Base-by-base conservation (phyloP, 1,140 invertebrate genomes). In the Magallana angulata region DNA sequence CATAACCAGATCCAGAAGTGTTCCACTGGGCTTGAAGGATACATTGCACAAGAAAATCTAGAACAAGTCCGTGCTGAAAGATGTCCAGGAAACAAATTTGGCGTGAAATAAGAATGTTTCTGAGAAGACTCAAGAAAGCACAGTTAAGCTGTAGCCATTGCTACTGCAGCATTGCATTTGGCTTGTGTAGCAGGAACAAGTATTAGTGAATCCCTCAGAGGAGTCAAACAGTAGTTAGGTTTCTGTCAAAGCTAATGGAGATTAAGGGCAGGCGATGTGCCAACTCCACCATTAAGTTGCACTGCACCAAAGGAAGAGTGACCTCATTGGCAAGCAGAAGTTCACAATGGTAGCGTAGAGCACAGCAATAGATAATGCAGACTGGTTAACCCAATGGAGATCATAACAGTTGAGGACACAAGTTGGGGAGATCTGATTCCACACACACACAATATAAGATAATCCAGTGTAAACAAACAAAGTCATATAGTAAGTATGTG, bases 241-340 rank as follows among this genome's bases (percentile, higher is more conserved):
- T 76, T 76, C 68, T 76, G 68, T 76, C 68, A 76, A 36, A 76
- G 68, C 68, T 76, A 76, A 76, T 76, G 18, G 68, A 24, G 68
- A 36, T 24, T 76, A 12, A 11, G 68, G 14, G 8, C 24, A 24
- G 68, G 68, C 68, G 8, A 1, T 18, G 7, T 76, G 68, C 68
- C 68, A 76, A 11, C 11, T 76, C 68, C 36, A 30, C 68, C 24
- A 76, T 76, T 71, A 71, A 71, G 18, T 71, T 76, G 68, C 68
- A 76, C 68, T 76, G 64, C 64, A 18, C 18, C 18, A 30, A 30
- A 30, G 68, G 68, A 76, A 76, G 5, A 48, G 3, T 76, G 68
- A 76, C 68, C 68, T 76, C 68, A 76, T 76, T 71, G 64, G 18
- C 64, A 68, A 68, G n/a, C 64, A 30, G 64, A 12, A 71, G 5